phyloP scores from a whole-genome alignment of 2,113 vertebrate genomes.

The Fregetta grallaria region DNA sequence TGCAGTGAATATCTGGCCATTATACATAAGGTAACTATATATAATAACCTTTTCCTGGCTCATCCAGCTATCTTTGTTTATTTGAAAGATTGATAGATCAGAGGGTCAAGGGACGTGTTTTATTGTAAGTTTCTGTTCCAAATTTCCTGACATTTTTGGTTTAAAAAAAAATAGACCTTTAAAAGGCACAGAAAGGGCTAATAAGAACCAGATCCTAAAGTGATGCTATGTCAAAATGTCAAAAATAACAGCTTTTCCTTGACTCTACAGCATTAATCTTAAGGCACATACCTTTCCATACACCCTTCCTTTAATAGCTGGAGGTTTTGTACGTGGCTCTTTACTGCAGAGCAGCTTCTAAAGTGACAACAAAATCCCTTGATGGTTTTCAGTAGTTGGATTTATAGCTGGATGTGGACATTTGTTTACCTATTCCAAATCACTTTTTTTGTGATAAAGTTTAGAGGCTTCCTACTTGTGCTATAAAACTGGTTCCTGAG shows the following conservation, averaged over 20 bases:
- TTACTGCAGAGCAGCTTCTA: conserved; percentile 29
- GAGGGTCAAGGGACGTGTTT: conserved; percentile 72
- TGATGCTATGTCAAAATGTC: conserved; percentile 74
- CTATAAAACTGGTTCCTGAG: conserved; percentile 26
- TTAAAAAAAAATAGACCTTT: conserved; percentile 47
- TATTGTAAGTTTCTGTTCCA: conserved; percentile 76
- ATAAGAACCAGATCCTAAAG: conserved; percentile 74
- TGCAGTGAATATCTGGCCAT: conserved; percentile 1
- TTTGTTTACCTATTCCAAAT: conserved; percentile 41
- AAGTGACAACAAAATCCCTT: conserved; percentile 34
- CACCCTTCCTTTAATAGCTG: not conserved
- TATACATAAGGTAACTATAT: conserved; percentile 44
- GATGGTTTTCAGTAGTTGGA: conserved; percentile 38
- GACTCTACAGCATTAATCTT: conserved; percentile 60
- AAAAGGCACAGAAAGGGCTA: conserved; percentile 69
- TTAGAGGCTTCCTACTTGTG: conserved; percentile 21
- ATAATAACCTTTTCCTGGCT: conserved; percentile 52
- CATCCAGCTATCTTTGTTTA: conserved; percentile 71
- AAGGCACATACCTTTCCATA: conserved; percentile 16
- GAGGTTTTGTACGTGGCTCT: not conserved
- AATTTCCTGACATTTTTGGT: conserved; percentile 75
- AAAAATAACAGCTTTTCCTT: conserved; percentile 71
- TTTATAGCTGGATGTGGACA: conserved; percentile 7
- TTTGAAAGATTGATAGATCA: conserved; percentile 72
- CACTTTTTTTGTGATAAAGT: conserved; percentile 4